Evolutionary conservation across 1,140 invertebrate genomes (phyloP).

Genomic region (Drosophila hydei): DNA sequence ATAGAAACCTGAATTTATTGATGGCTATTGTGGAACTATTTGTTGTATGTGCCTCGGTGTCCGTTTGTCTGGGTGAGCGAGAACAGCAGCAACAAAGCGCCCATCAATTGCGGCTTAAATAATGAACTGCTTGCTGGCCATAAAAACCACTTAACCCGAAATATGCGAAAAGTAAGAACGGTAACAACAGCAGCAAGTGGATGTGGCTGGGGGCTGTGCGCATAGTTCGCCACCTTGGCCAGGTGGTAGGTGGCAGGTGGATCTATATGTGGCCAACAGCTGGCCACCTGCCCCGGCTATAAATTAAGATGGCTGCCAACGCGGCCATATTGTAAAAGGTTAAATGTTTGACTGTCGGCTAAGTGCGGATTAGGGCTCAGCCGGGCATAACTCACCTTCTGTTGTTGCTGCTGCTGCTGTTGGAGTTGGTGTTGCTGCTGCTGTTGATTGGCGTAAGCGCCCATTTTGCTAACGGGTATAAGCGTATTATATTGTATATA

Average conservation of each 20-base stretch:
- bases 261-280: neutral
- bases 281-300: conserved; percentile 46
- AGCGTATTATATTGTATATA: conserved; percentile 83
- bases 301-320: conserved; percentile 66
- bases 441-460: conserved; percentile 77
- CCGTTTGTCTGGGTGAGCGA: conserved; percentile 8
- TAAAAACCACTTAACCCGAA: conserved; percentile 72
- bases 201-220: neutral
- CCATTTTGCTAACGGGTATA: conserved; percentile 83
- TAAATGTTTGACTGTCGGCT: conserved; percentile 70
- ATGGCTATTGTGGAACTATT: neutral
- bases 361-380: conserved; percentile 69
- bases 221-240: neutral
- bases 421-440: conserved; percentile 68
- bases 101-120: conserved; percentile 53
- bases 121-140: conserved; percentile 62
- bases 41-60: neutral
- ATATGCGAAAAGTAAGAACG: conserved; percentile 50
- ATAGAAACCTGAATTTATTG: neutral
- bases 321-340: conserved; percentile 70
- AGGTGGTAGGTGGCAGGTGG: neutral
- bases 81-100: conserved; percentile 13
- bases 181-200: conserved; percentile 13
- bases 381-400: conserved; percentile 74
- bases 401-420: conserved; percentile 60